phyloP scores from a whole-genome alignment of 2,888 invertebrate genomes.

The Acanthosepion pharaonis region DNA sequence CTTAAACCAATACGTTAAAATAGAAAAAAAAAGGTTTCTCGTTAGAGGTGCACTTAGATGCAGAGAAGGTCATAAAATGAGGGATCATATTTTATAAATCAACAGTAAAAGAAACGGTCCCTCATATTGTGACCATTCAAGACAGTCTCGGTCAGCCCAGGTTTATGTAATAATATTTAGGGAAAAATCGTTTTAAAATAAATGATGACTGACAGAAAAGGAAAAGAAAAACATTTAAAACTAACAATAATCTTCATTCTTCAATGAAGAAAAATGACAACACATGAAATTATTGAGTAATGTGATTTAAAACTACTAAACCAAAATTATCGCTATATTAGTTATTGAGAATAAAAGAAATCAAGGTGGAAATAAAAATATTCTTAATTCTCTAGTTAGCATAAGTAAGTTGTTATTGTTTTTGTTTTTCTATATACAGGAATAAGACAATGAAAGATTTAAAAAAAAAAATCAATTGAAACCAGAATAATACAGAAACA shows the following conservation, averaged over 20 bases:
- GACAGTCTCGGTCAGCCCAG: not conserved
- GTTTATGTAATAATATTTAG: not conserved
- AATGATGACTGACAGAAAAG: too few relatives aligned
- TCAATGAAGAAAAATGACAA: too few relatives aligned
- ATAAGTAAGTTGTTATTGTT: not conserved
- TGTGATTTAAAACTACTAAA: too few relatives aligned
- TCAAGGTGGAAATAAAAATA: not conserved
- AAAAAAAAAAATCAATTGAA: not conserved
- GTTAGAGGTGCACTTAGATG: not conserved
- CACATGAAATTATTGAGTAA: too few relatives aligned
- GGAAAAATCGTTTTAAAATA: too few relatives aligned
- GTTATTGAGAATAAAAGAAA: not conserved
- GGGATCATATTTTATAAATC: not conserved
- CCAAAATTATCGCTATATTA: too few relatives aligned
- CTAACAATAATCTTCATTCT: too few relatives aligned
- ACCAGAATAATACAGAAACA: not conserved
- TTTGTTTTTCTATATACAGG: not conserved
- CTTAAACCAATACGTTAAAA: not conserved
- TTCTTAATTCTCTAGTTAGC: not conserved
- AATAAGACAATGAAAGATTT: too few relatives aligned
- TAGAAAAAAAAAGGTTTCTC: not conserved
- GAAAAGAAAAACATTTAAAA: too few relatives aligned
- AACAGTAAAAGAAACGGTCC: slow-evolving; percentile 8
- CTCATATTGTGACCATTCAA: slow-evolving; percentile 9
- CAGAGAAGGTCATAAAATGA: slow-evolving; percentile 6